These are phyloP conservation scores for Ochotona curzoniae DNA, from an alignment of 2,113 vertebrate genomes.

Conservation along the genomic window DNA sequence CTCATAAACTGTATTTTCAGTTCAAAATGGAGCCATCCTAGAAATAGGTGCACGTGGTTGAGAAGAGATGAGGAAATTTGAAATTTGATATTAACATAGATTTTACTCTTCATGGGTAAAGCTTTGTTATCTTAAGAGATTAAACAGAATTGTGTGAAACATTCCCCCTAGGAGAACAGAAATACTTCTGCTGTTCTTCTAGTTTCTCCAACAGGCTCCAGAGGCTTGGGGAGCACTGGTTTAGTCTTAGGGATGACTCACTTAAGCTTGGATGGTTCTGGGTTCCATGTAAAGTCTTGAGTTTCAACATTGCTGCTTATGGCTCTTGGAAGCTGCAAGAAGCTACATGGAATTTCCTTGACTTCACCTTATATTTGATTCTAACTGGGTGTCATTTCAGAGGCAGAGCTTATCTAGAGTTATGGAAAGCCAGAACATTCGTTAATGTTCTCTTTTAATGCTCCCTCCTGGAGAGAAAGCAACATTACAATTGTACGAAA, in stretches of 20 bases:
- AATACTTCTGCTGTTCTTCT: neutral
- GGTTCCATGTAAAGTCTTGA: neutral
- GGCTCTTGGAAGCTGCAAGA: neutral
- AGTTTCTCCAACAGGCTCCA: neutral
- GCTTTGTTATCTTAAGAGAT: neutral
- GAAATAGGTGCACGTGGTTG: neutral
- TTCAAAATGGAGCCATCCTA: slow-evolving; percentile 1
- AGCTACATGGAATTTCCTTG: neutral
- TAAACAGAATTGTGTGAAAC: neutral
- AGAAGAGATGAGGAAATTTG: neutral
- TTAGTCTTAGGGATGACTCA: neutral
- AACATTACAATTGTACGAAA: neutral
- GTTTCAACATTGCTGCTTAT: slow-evolving; percentile 29
- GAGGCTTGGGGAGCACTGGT: neutral
- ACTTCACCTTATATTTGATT: neutral
- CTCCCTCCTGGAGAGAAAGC: neutral
- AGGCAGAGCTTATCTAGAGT: neutral
- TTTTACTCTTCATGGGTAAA: neutral
- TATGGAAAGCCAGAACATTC: neutral
- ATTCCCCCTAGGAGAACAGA: neutral
- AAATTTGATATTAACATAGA: neutral
- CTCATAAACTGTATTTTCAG: neutral
- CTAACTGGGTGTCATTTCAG: neutral
- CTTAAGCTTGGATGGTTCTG: neutral
- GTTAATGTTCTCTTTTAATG: neutral